Conservation (phyloP, 1,140 invertebrate species). For the Neotoxoptera formosana region DNA sequence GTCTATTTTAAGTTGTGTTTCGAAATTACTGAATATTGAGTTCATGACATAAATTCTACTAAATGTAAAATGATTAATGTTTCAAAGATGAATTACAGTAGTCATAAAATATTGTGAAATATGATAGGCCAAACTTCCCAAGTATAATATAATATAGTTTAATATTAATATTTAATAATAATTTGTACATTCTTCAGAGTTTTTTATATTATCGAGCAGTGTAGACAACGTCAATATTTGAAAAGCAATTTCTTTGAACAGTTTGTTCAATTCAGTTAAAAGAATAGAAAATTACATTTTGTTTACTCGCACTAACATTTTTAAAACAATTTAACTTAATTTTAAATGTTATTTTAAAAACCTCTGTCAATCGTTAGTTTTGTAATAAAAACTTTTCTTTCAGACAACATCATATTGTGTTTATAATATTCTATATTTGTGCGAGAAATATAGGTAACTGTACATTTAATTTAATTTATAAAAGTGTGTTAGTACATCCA, state of each 20-base stretch:
- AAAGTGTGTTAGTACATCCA: neutral
- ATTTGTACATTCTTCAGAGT: neutral
- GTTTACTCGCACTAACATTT: constrained; percentile 5
- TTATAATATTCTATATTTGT: neutral
- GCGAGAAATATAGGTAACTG: neutral
- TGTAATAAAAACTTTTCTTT: neutral
- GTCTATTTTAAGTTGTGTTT: neutral
- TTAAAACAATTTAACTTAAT: neutral
- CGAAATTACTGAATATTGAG: neutral
- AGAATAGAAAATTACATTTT: neutral
- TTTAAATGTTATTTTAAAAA: neutral
- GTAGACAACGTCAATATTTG: neutral
- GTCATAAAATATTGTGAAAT: neutral
- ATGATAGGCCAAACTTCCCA: neutral
- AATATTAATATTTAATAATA: constrained; percentile 7
- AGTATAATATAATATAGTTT: constrained; percentile 4
- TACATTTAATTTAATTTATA: neutral
- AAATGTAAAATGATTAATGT: neutral
- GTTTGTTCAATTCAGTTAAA: constrained; percentile 2
- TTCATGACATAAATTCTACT: neutral
- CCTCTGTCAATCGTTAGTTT: neutral
- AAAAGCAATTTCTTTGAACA: constrained; percentile 8
- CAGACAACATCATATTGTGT: neutral
- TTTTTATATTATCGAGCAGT: neutral
- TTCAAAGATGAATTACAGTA: neutral